Base-by-base conservation (phyloP, 2,113 vertebrate genomes). In the Ammodytes dubius region DNA sequence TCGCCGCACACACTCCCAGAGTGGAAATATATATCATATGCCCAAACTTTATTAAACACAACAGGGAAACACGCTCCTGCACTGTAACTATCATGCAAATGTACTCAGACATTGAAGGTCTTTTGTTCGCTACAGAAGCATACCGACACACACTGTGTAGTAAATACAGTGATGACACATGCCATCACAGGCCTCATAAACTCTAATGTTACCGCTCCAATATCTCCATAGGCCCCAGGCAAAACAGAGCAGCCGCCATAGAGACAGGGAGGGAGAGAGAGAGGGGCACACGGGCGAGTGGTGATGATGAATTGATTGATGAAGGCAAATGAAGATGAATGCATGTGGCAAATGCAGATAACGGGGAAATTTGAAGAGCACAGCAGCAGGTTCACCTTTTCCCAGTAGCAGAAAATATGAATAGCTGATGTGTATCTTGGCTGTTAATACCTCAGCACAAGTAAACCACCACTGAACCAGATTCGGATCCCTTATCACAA, bases 161-260 rank as follows among this genome's bases (percentile, higher is more conserved):
- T 84, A 88, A 88, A 89, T 77, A 89, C 77, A 77, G 83, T 70
- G 72, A 69, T 83, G 83, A 86, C 73, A 74, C 87, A 90, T 89
- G 65, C 87, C 86, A 91, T 93, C 91, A 91, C 90, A 93, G 88
- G 91, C 88, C 84, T 93, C 90, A 91, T 92, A 90, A 93, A 93
- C 71, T 72, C 72, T 86, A 87, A 91, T 88, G 88, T 81, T 80
- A 81, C 84, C 79, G 69, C 73, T 84, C 79, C 57, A 86, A 75
- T 83, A 90, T 89, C 74, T 80, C 68, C 40, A 57, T 66, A 75
- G 82, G 84, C 89, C 74, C 42, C 27, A 11, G 78, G 85, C 81
- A 57, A 84, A 74, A 72, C 64, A 59, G 46, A 77, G 67, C 73
- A 69, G 27, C 68, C 37, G 42, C 56, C 66, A 61, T 43, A 50